Evolutionary conservation across 2,888 invertebrate species (phyloP).

Genomic region (Meiosimyza platycephala): DNA sequence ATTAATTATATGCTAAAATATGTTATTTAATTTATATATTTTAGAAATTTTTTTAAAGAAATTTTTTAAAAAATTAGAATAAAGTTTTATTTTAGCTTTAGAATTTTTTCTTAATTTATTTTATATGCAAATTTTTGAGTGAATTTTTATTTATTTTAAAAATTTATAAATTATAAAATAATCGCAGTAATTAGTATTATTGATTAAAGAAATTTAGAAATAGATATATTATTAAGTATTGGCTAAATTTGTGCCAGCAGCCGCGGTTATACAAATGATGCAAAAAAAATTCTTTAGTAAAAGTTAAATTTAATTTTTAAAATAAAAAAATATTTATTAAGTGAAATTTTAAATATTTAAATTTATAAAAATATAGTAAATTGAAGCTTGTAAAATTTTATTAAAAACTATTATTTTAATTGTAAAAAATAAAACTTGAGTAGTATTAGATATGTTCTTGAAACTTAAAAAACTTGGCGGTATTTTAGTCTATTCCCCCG

Average conservation of each 20-base stretch:
- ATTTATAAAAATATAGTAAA: conserved; percentile 68
- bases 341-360: conserved; percentile 55
- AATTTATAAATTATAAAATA: conserved; percentile 59
- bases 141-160: conserved; percentile 66
- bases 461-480: conserved; percentile 79
- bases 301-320: conserved; percentile 72
- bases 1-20: not conserved
- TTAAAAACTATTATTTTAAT: conserved; percentile 73
- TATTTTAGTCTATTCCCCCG: conserved; percentile 77
- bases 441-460: conserved; percentile 72
- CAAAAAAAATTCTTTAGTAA: conserved; percentile 70
- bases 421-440: conserved; percentile 64
- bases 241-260: conserved; percentile 74
- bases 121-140: conserved; percentile 71
- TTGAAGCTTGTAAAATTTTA: conserved; percentile 72
- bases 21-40: conserved; percentile 30
- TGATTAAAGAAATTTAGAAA: conserved; percentile 73
- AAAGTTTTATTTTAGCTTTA: conserved; percentile 69
- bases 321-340: conserved; percentile 70
- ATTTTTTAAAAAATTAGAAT: conserved; percentile 54
- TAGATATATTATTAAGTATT: conserved; percentile 72
- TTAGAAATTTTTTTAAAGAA: conserved; percentile 48
- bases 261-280: conserved; percentile 76
- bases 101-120: conserved; percentile 70
- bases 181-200: conserved; percentile 70